Base-by-base conservation (phyloP, 2,797 vertebrate species). In the Protonibea diacanthus region DNA sequence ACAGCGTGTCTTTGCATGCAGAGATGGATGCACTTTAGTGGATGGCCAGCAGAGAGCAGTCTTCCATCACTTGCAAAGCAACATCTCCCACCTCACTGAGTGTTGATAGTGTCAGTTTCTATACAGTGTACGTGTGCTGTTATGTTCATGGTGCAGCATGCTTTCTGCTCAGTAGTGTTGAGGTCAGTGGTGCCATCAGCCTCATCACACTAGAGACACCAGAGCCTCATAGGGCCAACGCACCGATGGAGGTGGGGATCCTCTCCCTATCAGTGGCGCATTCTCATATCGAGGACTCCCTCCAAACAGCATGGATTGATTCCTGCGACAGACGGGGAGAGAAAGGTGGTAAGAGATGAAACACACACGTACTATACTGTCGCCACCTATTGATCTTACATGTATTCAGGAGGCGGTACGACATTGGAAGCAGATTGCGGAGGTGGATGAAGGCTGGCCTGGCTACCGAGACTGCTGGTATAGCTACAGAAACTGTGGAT, bases 161-260 rank as follows among this genome's bases (percentile, higher is more conserved):
- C 47, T 85, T 21, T 59, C 47, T 80, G 80, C 82, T 67, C 74
- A 69, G 76, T 56, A 73, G 78, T 52, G 56, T 49, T 67, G 49
- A 65, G 69, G 80, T 84, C 82, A 81, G 49, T n/a, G 68, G 64
- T 59, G 79, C 29, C 71, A 71, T 62, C 80, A 72, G 63, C 49
- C 25, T 71, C 82, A 82, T 93, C 87, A 92, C 74, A 91, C 89
- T 13, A 91, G 53, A 48, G 91, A 92, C 83, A 91, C 88, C n/a
- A 90, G 40, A 68, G 89, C 81, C 58, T 65, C 83, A 6, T 85
- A 79, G 11, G 81, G 80, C 92, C 93, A 89, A 90, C 93, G 93
- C 97, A 99, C 98, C 96, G 96, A 98, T 78, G 98, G 98, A 1
- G 98, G 98, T 0, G 97, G 98, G 13, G 98, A 98, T 84, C 96